A percentile compares a stretch with the other conserved stretches of the same genome.
These are phyloP conservation scores for Esox masquinongy DNA, from an alignment of 2,797 vertebrate genomes.

Conservation along the genomic window DNA sequence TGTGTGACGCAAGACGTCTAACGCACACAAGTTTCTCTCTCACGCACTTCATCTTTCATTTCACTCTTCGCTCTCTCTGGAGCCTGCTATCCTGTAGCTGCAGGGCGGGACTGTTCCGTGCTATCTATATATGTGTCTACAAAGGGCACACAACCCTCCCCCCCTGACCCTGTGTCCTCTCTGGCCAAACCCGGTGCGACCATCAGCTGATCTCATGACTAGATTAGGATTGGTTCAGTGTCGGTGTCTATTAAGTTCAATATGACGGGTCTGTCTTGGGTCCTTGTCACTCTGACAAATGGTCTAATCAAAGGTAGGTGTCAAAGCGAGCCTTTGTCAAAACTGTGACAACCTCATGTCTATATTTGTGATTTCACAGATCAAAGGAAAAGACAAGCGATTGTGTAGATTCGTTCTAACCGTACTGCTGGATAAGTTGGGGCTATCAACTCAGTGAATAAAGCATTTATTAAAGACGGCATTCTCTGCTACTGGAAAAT, in stretches of 20 bases:
- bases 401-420: too few relatives aligned
- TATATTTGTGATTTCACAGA: background rate
- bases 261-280: slow-evolving; percentile 21
- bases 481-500: too few relatives aligned
- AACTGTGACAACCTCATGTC: background rate
- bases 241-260: slow-evolving; percentile 30
- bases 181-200: slow-evolving; percentile 11
- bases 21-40: background rate
- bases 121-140: slow-evolving; percentile 1
- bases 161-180: slow-evolving; percentile 37
- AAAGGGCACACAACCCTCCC: slow-evolving; percentile 21
- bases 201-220: slow-evolving; percentile 25
- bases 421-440: too few relatives aligned
- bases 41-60: background rate
- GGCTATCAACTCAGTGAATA: too few relatives aligned
- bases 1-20: background rate
- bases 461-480: too few relatives aligned
- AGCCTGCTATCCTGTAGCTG: slow-evolving; percentile 17
- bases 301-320: slow-evolving; percentile 7
- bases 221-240: slow-evolving; percentile 26
- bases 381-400: background rate
- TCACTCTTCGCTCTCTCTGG: slow-evolving; percentile 13
- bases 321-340: slow-evolving; percentile 14
- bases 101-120: slow-evolving; percentile 39
- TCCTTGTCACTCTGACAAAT: slow-evolving; percentile 19